phyloP scores from a whole-genome alignment of 2,797 vertebrate genomes.

The Acropternis orthonyx region DNA sequence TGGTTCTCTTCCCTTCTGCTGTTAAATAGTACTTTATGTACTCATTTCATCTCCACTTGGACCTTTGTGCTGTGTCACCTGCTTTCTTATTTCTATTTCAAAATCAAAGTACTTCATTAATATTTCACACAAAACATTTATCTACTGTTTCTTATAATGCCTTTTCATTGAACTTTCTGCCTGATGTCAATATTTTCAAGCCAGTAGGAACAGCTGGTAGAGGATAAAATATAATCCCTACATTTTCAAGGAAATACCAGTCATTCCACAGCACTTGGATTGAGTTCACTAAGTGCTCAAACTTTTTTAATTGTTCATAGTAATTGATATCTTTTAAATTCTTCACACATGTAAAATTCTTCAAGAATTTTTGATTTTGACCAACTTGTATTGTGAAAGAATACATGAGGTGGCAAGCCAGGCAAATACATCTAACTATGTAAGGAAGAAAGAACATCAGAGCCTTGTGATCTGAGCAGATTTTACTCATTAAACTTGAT shows the following conservation, averaged over 20 bases:
- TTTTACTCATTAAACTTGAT: neutral
- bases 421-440: neutral
- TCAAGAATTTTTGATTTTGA: neutral
- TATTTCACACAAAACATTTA: neutral
- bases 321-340: neutral
- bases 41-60: neutral
- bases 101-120: neutral
- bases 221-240: neutral
- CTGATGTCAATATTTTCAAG: neutral
- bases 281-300: neutral
- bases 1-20: neutral
- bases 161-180: neutral
- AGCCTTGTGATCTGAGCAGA: neutral
- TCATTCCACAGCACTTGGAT: neutral
- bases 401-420: neutral
- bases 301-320: neutral
- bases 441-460: neutral
- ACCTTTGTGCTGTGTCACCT: neutral
- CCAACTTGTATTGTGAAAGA: neutral
- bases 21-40: neutral
- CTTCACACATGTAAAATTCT: neutral
- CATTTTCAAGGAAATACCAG: neutral
- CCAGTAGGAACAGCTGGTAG: neutral
- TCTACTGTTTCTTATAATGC: neutral
- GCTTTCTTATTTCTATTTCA: neutral